Percentiles rank a stretch among this genome's conserved stretches.
These are phyloP conservation scores for Lithosia quadra DNA, from an alignment of 2,888 invertebrate genomes.

Conservation along the genomic window DNA sequence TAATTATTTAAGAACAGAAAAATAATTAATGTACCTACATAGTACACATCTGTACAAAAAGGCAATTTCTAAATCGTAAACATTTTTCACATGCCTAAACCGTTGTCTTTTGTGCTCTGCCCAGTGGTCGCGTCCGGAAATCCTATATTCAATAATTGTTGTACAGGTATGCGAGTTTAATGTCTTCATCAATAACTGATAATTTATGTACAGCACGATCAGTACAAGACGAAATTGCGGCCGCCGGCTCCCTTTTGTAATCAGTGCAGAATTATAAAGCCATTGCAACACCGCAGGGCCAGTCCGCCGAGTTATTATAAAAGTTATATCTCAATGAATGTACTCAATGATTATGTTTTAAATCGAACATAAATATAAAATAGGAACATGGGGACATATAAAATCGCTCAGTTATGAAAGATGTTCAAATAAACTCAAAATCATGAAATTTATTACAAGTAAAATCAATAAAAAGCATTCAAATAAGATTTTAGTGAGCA, in stretches of 20 bases:
- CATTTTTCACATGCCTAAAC: conserved; percentile 15
- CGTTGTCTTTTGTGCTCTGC: conserved; percentile 22
- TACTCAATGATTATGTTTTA: conserved; percentile 52
- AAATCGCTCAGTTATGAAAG: conserved; percentile 17
- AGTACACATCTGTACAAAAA: neutral
- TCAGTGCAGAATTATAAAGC: conserved; percentile 86
- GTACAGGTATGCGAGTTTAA: conserved; percentile 78
- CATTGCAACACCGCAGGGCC: conserved; percentile 81
- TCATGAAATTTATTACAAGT: conserved; percentile 13
- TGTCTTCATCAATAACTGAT: conserved; percentile 88
- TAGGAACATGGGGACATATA: conserved; percentile 13
- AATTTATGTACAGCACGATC: conserved; percentile 86
- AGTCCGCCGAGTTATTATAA: conserved; percentile 68
- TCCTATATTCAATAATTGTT: conserved; percentile 70
- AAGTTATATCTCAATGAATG: conserved; percentile 73
- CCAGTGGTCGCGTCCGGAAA: conserved; percentile 54
- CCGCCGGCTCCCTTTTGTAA: conserved; percentile 88
- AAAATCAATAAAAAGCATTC: conserved; percentile 11
- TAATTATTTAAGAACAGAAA: neutral
- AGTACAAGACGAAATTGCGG: conserved; percentile 87
- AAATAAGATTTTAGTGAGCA: neutral
- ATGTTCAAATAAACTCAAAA: conserved; percentile 4
- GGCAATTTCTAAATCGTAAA: neutral
- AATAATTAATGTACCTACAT: neutral
- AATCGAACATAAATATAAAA: conserved; percentile 38